phyloP scores from a whole-genome alignment of 2,797 vertebrate genomes.

The Coluber constrictor region DNA sequence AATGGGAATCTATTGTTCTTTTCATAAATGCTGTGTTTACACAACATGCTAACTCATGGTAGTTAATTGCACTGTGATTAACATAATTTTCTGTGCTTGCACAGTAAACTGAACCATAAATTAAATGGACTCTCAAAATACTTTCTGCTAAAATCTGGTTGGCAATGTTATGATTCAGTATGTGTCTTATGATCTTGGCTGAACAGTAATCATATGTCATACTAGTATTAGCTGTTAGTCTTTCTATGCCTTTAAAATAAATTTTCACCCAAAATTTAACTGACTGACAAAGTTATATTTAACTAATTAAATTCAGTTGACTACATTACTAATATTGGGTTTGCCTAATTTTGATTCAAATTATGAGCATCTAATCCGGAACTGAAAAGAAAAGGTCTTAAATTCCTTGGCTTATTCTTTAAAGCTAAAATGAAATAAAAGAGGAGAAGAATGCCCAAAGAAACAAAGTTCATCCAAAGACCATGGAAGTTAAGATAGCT shows the following conservation, averaged over 20 bases:
- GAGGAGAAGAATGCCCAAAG: neutral
- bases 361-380: neutral
- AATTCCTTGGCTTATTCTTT: neutral
- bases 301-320: neutral
- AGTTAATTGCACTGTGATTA: neutral
- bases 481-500: neutral
- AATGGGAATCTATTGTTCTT: neutral
- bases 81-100: neutral
- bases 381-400: neutral
- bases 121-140: neutral
- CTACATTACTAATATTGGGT: no score
- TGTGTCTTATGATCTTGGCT: neutral
- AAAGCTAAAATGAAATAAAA: neutral
- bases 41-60: neutral
- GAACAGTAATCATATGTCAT: neutral
- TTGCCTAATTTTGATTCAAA: neutral
- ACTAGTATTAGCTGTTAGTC: neutral
- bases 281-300: neutral
- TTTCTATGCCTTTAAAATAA: neutral
- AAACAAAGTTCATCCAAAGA: neutral
- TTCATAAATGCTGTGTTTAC: neutral
- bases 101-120: neutral
- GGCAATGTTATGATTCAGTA: neutral
- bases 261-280: neutral
- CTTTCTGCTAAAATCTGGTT: neutral